phyloP scores from a whole-genome alignment of 1,140 invertebrate genomes.

The Euwallacea fornicatus region DNA sequence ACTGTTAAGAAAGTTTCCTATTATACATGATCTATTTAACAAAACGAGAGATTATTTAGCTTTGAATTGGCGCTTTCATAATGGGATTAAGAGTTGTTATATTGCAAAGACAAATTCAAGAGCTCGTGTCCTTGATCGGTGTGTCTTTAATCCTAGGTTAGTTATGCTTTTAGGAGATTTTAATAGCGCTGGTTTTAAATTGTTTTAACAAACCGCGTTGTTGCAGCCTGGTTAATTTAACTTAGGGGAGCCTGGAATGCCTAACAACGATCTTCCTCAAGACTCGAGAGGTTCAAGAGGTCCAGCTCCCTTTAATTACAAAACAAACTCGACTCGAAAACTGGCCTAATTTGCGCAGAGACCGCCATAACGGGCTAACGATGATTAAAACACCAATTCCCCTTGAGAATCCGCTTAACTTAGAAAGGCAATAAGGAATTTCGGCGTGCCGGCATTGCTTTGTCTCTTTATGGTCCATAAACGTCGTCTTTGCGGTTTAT shows the following conservation, averaged over 20 bases:
- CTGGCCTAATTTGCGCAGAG: conserved; percentile 8
- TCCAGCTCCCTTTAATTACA: background rate
- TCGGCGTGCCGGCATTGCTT: conserved; percentile 16
- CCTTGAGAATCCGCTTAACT: conserved; percentile 24
- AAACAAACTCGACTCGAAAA: conserved; percentile 9
- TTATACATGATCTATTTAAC: background rate
- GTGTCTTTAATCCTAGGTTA: too few relatives aligned
- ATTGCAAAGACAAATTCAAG: too few relatives aligned
- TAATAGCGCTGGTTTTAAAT: too few relatives aligned
- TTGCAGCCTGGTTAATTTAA: too few relatives aligned
- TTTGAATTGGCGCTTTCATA: background rate
- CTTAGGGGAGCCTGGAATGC: too few relatives aligned
- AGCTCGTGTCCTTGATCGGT: too few relatives aligned
- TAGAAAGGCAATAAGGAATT: conserved; percentile 31
- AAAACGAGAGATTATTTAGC: background rate
- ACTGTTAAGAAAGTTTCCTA: conserved; percentile 4
- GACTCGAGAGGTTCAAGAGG: too few relatives aligned
- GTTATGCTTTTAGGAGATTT: too few relatives aligned
- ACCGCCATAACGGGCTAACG: conserved; percentile 15
- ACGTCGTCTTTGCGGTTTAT: conserved; percentile 30
- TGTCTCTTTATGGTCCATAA: conserved; percentile 29
- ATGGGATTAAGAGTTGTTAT: too few relatives aligned
- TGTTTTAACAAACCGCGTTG: too few relatives aligned
- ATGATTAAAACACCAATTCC: conserved; percentile 29
- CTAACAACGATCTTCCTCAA: too few relatives aligned